These are phyloP conservation scores for Tor tambroides DNA, from an alignment of 2,113 vertebrate species.

Conservation along the genomic window DNA sequence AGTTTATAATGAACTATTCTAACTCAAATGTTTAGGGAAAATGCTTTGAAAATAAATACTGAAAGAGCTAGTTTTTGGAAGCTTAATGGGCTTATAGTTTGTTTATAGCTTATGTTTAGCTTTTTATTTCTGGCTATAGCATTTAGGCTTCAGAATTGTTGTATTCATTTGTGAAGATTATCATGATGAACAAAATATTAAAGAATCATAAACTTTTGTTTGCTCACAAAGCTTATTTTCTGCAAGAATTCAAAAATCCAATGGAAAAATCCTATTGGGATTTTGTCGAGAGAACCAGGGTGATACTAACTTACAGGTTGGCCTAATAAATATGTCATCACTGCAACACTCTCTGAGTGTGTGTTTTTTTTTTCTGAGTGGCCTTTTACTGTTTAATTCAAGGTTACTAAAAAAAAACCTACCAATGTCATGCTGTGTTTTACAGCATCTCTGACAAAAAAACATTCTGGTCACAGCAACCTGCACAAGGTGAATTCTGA, in stretches of 20 bases:
- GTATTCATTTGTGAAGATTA: no score
- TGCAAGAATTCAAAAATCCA: background rate
- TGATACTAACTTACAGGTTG: background rate
- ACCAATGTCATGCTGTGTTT: conserved; percentile 47
- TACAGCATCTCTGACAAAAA: conserved; percentile 47
- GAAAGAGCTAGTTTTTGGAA: no score
- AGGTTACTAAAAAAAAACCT: conserved; percentile 35
- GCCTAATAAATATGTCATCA: background rate
- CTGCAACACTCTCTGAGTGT: background rate
- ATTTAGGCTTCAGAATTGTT: no score
- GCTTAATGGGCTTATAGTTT: no score
- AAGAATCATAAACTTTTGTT: no score
- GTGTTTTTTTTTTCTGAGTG: background rate
- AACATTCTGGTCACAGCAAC: conserved; percentile 42
- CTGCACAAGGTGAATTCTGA: conserved; percentile 49
- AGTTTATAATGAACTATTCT: no score
- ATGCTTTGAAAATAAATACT: no score
- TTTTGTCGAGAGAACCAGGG: background rate
- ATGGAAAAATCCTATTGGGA: background rate
- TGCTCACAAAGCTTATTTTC: no score
- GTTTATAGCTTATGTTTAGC: no score
- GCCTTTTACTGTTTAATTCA: conserved; percentile 41
- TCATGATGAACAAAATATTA: no score
- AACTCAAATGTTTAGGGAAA: no score
- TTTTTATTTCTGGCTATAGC: no score